Conservation (phyloP, 2,888 invertebrate species). For the Dolomedes plantarius region DNA sequence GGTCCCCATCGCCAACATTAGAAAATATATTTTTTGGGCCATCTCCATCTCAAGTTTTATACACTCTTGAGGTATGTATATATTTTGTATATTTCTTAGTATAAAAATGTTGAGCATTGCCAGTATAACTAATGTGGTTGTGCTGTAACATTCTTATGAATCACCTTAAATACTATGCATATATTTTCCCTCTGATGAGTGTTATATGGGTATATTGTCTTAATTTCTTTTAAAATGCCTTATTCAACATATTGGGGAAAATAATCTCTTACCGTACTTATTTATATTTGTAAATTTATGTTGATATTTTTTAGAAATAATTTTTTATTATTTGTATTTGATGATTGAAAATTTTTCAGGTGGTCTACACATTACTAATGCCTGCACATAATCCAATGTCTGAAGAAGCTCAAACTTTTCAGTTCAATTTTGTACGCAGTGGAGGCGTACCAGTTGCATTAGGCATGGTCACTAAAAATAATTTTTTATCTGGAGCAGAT, state of each 20-base stretch:
- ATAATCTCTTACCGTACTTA: no score
- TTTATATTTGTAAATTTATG: no score
- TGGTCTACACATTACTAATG: constrained; percentile 88
- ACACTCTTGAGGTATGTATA: constrained; percentile 82
- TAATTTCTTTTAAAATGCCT: no score
- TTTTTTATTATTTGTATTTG: no score
- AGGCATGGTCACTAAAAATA: constrained; percentile 89
- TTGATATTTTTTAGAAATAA: no score
- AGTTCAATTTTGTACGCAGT: constrained; percentile 83
- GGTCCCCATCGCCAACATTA: constrained; percentile 77
- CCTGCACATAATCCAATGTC: constrained; percentile 89
- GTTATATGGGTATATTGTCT: no score
- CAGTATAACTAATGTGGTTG: no score
- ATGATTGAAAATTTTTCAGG: constrained; percentile 25
- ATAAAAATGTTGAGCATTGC: not conserved
- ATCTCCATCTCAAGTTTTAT: constrained; percentile 84
- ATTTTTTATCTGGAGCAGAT: constrained; percentile 88
- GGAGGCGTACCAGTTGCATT: constrained; percentile 84
- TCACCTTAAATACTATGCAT: no score
- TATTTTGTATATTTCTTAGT: no score
- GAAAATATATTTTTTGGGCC: constrained; percentile 81
- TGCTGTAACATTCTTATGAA: no score
- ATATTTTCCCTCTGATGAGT: no score
- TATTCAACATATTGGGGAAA: no score
- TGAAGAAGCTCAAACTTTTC: constrained; percentile 83